A percentile compares a stretch with the other conserved stretches of the same genome.
These are phyloP conservation scores for Listrodromus nycthemerus DNA, from an alignment of 2,888 invertebrate species.

Conservation along the genomic window DNA sequence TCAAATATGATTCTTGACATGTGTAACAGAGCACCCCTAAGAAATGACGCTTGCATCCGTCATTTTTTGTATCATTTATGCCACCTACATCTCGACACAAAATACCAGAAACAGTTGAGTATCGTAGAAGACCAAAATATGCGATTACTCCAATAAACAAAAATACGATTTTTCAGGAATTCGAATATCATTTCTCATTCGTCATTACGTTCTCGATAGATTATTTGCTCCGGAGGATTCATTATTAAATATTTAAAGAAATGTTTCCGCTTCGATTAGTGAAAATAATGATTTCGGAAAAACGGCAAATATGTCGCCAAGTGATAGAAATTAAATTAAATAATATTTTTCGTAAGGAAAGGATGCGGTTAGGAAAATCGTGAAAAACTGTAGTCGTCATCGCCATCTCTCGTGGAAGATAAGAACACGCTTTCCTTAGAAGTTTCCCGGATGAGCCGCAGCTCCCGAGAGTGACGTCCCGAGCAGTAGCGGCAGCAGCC, in stretches of 20 bases:
- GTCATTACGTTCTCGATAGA: not conserved
- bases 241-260: not conserved
- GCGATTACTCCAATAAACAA: not conserved
- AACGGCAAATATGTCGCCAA: not conserved
- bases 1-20: too few species aligned
- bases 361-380: constrained; percentile 1
- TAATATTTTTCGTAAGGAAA: constrained; percentile 4
- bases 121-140: not conserved
- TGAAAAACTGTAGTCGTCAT: constrained; percentile 62
- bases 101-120: too few species aligned
- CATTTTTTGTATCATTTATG: too few species aligned
- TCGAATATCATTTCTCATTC: not conserved
- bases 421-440: constrained; percentile 78
- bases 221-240: not conserved
- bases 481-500: constrained; percentile 69
- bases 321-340: not conserved
- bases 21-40: too few species aligned
- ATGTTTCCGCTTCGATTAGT: too few species aligned
- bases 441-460: constrained; percentile 81
- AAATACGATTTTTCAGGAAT: not conserved
- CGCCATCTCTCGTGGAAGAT: constrained; percentile 80
- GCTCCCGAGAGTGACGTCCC: constrained; percentile 76
- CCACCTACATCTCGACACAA: too few species aligned
- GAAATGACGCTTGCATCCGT: too few species aligned
- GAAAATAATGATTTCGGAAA: not conserved